Evolutionary conservation across 2,113 vertebrate species (phyloP), one percentile per base, ranked within the genome.

Genomic region (Delphinapterus leucas): DNA sequence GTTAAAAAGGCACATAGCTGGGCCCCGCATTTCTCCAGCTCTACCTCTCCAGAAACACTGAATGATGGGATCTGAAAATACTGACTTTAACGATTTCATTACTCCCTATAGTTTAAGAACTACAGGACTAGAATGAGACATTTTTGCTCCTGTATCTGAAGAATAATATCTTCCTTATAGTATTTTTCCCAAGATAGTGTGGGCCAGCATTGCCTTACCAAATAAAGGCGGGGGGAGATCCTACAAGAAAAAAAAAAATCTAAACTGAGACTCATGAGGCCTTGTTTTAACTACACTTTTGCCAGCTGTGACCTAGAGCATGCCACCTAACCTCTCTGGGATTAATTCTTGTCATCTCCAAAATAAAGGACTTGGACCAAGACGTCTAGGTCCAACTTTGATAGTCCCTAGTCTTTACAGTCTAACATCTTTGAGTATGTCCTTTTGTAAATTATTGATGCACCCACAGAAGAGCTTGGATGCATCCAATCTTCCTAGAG

Each of bases 371-470:
- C n/a, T 80, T 81, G 14, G 44, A n/a, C 26, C 41, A 92, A 87
- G 36, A 71, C 73, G 20, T 87, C 38, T 83, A 49, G 20, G 90
- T 88, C 76, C 47, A 94, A 91, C 12, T 49, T 88, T 68, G 36
- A 38, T 36, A 58, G 44, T 41, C 26, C 10, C 44, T 84, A 2
- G 71, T 53, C 55, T 68, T 79, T 41, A 94, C 5, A 68, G 36
- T 55, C 18, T 86, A 96, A 74, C 81, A 92, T 49, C 17, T 79
- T 84, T 81, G 31, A 17, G 9, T 41, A 33, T 85, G 33, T 67
- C 26, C 47, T 88, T 93, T 80, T 55, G 15, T 88, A 93, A 95
- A 94, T 81, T 95, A 92, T 67, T 87, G 26, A 83, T 77, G 96
- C 15, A 60, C 12, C 36, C 84, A 73, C 18, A 88, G 47, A 88